These are phyloP conservation scores for Chymomyza amoena DNA, from an alignment of 2,888 invertebrate genomes.

Conservation along the genomic window DNA sequence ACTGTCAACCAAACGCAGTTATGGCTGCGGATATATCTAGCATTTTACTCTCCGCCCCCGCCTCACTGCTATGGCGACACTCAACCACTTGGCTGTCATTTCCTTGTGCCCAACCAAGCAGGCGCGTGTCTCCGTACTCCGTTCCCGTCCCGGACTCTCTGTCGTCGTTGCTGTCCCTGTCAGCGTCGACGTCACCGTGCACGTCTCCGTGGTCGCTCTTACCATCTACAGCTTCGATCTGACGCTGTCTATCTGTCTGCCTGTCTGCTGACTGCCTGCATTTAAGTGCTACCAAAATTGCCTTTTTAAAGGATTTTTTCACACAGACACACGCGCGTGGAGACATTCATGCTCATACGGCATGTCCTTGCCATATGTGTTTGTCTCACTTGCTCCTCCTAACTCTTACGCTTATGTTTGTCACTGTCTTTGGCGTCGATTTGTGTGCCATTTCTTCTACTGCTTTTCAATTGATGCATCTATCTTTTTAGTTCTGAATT, in stretches of 20 bases:
- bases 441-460: constrained; percentile 50
- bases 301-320: constrained; percentile 70
- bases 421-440: constrained; percentile 40
- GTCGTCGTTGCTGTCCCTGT: constrained; percentile 4
- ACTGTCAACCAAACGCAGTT: not conserved
- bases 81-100: constrained; percentile 6
- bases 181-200: not conserved
- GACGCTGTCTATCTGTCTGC: constrained; percentile 6
- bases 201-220: not conserved
- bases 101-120: constrained; percentile 5
- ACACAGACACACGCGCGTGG: constrained; percentile 42
- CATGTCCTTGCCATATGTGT: not conserved
- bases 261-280: constrained; percentile 55
- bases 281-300: constrained; percentile 73
- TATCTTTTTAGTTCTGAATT: constrained; percentile 29
- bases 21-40: constrained; percentile 9
- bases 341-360: constrained; percentile 11
- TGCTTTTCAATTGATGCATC: constrained; percentile 67
- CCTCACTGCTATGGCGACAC: not conserved
- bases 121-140: not conserved
- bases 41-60: too few relatives aligned
- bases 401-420: constrained; percentile 15
- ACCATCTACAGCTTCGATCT: constrained; percentile 1
- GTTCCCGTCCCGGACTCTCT: not conserved
- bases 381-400: constrained; percentile 6